Evolutionary conservation across 1,140 invertebrate species (phyloP).

Genomic region (Brachystomella parvula): DNA sequence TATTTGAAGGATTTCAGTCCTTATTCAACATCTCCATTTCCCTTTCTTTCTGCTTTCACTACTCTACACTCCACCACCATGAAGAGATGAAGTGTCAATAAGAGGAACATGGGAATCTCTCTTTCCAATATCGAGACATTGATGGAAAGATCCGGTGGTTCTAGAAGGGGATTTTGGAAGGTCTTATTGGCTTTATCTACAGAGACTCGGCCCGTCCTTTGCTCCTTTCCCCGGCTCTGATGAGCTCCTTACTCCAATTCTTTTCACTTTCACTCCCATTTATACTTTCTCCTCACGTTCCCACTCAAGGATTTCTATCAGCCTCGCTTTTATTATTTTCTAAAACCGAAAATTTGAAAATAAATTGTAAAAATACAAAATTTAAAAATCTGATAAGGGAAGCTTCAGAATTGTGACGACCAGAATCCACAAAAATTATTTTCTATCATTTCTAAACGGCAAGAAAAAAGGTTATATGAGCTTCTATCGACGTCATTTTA

Average conservation of each 20-base stretch:
- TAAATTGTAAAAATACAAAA: too few relatives aligned
- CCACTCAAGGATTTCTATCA: neutral
- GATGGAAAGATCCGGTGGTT: slow-evolving; percentile 10
- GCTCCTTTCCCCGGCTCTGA: neutral
- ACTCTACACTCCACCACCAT: neutral
- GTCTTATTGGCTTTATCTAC: neutral
- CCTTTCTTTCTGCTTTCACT: neutral
- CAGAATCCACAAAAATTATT: neutral
- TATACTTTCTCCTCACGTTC: neutral
- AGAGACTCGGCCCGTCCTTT: neutral
- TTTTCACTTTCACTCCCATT: slow-evolving; percentile 3
- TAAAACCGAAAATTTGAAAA: too few relatives aligned
- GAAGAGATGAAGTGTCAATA: neutral
- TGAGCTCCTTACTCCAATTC: neutral
- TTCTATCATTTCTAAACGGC: neutral
- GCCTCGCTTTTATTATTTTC: neutral
- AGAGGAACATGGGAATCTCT: neutral
- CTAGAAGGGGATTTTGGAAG: neutral
- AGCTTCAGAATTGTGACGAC: neutral
- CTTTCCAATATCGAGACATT: neutral
- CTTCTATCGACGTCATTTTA: neutral
- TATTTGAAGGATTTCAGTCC: neutral
- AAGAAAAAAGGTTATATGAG: neutral
- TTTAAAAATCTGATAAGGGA: too few relatives aligned
- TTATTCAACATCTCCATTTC: neutral